Conservation (phyloP, 1,140 invertebrate species). For the Lordiphosa collinella region DNA sequence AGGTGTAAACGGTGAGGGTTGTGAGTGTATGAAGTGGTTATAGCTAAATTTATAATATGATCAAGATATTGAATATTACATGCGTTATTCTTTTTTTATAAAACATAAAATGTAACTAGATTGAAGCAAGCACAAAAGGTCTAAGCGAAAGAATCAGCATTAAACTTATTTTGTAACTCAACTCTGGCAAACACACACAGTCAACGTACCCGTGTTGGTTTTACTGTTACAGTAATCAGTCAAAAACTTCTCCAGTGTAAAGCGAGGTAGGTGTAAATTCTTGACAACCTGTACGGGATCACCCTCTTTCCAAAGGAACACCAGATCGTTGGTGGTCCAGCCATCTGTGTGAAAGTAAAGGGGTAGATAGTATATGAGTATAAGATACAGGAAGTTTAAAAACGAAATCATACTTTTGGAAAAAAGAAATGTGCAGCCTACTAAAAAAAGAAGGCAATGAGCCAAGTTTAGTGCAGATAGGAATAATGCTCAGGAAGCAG, state of each 20-base stretch:
- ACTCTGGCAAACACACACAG: constrained; percentile 29
- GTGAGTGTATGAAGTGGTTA: constrained; percentile 61
- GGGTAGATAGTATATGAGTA: no score
- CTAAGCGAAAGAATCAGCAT: constrained; percentile 8
- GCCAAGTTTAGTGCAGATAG: no score
- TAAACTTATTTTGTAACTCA: constrained; percentile 10
- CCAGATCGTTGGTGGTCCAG: constrained; percentile 96
- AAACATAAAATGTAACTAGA: constrained; percentile 31
- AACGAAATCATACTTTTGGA: no score
- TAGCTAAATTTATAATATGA: constrained; percentile 54
- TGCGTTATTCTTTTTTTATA: background rate
- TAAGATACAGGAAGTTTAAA: no score
- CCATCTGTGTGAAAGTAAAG: constrained; percentile 84
- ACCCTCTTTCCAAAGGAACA: constrained; percentile 95
- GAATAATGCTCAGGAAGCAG: no score
- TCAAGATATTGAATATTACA: constrained; percentile 32
- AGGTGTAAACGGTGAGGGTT: constrained; percentile 54
- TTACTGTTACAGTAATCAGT: constrained; percentile 97
- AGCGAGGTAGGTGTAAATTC: constrained; percentile 94
- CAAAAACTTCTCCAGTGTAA: constrained; percentile 94
- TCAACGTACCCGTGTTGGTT: constrained; percentile 93
- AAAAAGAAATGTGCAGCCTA: no score
- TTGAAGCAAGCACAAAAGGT: background rate
- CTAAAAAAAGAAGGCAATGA: no score
- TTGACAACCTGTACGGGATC: constrained; percentile 96